Base-by-base conservation (phyloP, 2,797 vertebrate species). In the Chaunax sp. region DNA sequence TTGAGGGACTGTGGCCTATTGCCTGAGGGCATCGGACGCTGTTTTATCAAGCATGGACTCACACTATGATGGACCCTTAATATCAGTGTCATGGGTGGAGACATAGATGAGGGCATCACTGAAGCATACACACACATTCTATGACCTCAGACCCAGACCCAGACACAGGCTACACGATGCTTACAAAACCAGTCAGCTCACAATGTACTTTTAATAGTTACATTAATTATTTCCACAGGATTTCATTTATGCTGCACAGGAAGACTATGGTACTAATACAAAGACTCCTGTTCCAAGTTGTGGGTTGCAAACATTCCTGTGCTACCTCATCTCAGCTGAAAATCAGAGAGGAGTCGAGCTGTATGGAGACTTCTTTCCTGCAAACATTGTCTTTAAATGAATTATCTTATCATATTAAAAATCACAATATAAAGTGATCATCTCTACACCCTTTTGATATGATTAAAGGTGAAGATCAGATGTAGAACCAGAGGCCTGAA, bases 11-110 rank as follows among this genome's bases (percentile, higher is more conserved):
- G 75, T 90, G 80, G 77, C 86, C 88, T 74, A 81, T 46, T 80
- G 90, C 91, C 83, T 40, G 37, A 53, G 88, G 89, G 78, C 76
- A 61, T 60, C 67, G 67, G 76, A 82, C 75, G 47, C 77, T 64
- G 69, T 55, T 77, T 78, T 58, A 74, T 86, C 61, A 74, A 79
- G 68, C 74, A 65, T 62, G 65, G 77, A 67, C 82, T 66, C 64
- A 16, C 38, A 69, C 46, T 53, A 53, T 65, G 65, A 82, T 13
- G 38, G 64, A 64, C 67, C 40, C 67, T 87, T 77, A 81, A 84
- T 78, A 75, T 72, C 59, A 64, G 69, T 55, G 59, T 61, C 66
- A 70, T 30, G 58, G 72, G 62, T 65, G 65, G 57, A 80, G 67
- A 80, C 41, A 41, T 6, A 45, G 64, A 69, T 25, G 41, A 61